phyloP scores from a whole-genome alignment of 2,797 vertebrate genomes.

The Emydoidea blandingii region DNA sequence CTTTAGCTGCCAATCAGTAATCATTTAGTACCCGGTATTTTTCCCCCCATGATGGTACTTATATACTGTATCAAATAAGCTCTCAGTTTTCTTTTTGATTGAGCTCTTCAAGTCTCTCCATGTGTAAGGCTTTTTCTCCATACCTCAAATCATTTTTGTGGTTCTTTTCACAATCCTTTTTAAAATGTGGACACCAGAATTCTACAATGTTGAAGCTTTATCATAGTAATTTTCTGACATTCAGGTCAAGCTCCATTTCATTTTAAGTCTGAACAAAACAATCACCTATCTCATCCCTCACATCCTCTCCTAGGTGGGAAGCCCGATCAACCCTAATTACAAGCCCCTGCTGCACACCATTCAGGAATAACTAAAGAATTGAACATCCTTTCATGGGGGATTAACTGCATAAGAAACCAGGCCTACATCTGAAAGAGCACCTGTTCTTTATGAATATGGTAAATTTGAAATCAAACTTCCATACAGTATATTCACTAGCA shows the following conservation, averaged over 20 bases:
- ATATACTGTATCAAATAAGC: not conserved
- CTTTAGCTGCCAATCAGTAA: not conserved
- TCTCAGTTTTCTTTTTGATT: not conserved
- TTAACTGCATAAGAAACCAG: not conserved
- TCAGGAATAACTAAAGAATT: not conserved
- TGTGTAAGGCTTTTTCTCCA: not conserved
- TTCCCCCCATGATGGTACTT: not conserved
- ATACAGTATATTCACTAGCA: not conserved
- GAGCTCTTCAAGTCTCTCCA: not conserved
- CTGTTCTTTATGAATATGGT: not conserved
- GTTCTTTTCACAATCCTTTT: not conserved
- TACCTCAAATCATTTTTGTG: not conserved
- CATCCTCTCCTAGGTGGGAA: not conserved
- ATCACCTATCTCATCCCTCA: not conserved
- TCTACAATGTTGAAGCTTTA: not conserved
- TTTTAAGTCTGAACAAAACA: not conserved
- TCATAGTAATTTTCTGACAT: not conserved
- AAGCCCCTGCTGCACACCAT: not conserved
- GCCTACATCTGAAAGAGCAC: not conserved
- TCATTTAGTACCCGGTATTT: not conserved
- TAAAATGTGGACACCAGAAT: not conserved
- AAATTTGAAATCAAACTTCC: slow-evolving; percentile 18
- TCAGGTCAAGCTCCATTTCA: not conserved
- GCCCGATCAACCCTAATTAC: not conserved
- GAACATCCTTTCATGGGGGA: not conserved